Percentiles rank a stretch among this genome's conserved stretches.
Evolutionary conservation across 2,888 invertebrate species (phyloP).

Genomic region (Lithophane leautieri): DNA sequence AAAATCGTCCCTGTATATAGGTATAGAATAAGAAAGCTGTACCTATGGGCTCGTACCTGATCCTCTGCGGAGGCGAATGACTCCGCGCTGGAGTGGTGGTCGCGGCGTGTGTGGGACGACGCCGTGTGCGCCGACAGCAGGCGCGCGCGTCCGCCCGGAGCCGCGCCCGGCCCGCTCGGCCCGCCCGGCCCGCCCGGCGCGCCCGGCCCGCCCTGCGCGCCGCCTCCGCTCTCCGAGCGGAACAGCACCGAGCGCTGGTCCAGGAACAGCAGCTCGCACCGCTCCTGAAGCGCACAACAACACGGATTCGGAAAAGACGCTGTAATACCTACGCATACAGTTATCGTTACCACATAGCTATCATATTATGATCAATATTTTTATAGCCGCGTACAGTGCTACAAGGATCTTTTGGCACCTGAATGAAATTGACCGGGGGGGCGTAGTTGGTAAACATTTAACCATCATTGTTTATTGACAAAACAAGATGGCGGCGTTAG

Average conservation of each 20-base stretch:
- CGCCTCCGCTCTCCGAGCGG: slow-evolving; percentile 93
- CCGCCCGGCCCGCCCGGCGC: slow-evolving; percentile 72
- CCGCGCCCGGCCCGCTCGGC: slow-evolving; percentile 72
- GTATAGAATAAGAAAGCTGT: background rate
- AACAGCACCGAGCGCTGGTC: slow-evolving; percentile 97
- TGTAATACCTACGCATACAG: background rate
- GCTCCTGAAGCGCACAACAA: slow-evolving; percentile 91
- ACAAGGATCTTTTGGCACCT: background rate
- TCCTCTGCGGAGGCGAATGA: slow-evolving; percentile 99
- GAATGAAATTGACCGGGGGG: no score
- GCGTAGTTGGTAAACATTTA: background rate
- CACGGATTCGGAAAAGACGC: background rate
- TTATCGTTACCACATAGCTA: background rate
- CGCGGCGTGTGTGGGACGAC: slow-evolving; percentile 85
- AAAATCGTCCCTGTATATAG: background rate
- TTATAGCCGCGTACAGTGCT: background rate
- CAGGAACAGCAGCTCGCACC: slow-evolving; percentile 96
- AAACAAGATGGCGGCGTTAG: background rate
- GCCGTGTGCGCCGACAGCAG: slow-evolving; percentile 86
- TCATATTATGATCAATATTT: background rate
- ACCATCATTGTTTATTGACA: background rate
- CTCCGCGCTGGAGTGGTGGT: slow-evolving; percentile 96
- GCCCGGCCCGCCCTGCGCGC: slow-evolving; percentile 73
- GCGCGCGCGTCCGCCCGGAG: slow-evolving; percentile 78
- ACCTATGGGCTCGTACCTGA: slow-evolving; percentile 88